These are phyloP conservation scores for Drosophila ficusphila DNA, from an alignment of 1,140 invertebrate genomes.

Conservation along the genomic window DNA sequence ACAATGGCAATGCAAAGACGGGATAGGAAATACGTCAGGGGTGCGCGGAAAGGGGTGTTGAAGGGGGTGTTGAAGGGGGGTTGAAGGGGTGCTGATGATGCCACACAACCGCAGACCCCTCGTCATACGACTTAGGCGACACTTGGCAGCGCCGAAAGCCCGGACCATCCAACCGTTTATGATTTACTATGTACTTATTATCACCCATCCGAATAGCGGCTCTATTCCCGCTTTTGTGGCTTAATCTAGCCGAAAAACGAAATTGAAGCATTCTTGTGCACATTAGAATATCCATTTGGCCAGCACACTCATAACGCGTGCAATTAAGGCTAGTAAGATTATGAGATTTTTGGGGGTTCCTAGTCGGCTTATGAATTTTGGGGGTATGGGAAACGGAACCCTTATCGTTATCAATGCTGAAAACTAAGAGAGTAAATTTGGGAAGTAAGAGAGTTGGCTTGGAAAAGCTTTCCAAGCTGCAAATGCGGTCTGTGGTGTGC, in stretches of 20 bases:
- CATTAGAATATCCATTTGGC: slow-evolving; percentile 64
- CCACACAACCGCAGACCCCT: slow-evolving; percentile 33
- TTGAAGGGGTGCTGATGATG: slow-evolving; percentile 62
- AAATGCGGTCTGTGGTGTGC: too few relatives aligned
- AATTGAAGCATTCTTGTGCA: slow-evolving; percentile 47
- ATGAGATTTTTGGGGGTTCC: slow-evolving; percentile 21
- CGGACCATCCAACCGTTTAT: slow-evolving; percentile 44
- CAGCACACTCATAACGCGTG: slow-evolving; percentile 44
- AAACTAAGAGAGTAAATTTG: neutral
- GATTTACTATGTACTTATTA: slow-evolving; percentile 50
- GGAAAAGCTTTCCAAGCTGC: neutral
- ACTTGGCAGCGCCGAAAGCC: slow-evolving; percentile 41
- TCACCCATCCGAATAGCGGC: slow-evolving; percentile 21
- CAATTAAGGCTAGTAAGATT: slow-evolving; percentile 64
- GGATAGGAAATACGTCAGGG: slow-evolving; percentile 11
- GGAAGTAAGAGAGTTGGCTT: neutral
- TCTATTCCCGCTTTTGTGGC: slow-evolving; percentile 58
- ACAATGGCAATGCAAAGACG: slow-evolving; percentile 62
- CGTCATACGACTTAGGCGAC: slow-evolving; percentile 24
- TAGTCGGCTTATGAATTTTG: neutral
- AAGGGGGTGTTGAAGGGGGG: neutral
- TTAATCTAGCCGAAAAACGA: slow-evolving; percentile 40
- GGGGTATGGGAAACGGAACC: neutral
- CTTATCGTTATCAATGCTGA: slow-evolving; percentile 69
- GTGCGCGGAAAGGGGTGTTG: too few relatives aligned